phyloP scores from a whole-genome alignment of 2,888 invertebrate genomes.

The Oxytorus armatus region DNA sequence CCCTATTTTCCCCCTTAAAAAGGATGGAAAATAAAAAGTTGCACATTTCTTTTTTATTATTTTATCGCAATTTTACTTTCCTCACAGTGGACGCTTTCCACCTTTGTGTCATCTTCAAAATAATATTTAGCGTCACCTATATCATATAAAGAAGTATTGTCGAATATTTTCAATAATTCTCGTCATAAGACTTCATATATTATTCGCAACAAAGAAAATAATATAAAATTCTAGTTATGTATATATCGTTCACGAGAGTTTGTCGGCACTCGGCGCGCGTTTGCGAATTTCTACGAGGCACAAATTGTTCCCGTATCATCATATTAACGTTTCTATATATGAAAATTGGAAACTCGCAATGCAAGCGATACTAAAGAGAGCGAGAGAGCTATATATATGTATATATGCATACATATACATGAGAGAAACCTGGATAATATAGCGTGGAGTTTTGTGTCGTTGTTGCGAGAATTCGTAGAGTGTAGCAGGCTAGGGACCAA shows the following conservation, averaged over 20 bases:
- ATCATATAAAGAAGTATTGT: too few relatives aligned
- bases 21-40: too few relatives aligned
- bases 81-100: too few relatives aligned
- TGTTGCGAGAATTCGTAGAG: constrained; percentile 51
- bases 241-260: background rate
- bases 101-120: too few relatives aligned
- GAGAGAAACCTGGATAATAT: constrained; percentile 34
- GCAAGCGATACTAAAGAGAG: constrained; percentile 28
- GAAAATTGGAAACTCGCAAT: constrained; percentile 58
- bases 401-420: background rate
- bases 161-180: too few relatives aligned
- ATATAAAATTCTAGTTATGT: too few relatives aligned
- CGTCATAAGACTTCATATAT: too few relatives aligned
- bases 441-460: constrained; percentile 58
- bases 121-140: too few relatives aligned
- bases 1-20: too few relatives aligned
- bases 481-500: constrained; percentile 9
- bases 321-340: constrained; percentile 42
- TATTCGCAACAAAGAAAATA: too few relatives aligned
- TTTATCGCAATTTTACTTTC: too few relatives aligned
- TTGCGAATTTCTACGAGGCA: background rate
- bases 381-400: background rate
- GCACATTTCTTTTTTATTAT: too few relatives aligned
- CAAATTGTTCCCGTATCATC: constrained; percentile 37
- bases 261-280: background rate